Evolutionary conservation across 2,797 vertebrate genomes (phyloP).

Genomic region (Cygnus olor): DNA sequence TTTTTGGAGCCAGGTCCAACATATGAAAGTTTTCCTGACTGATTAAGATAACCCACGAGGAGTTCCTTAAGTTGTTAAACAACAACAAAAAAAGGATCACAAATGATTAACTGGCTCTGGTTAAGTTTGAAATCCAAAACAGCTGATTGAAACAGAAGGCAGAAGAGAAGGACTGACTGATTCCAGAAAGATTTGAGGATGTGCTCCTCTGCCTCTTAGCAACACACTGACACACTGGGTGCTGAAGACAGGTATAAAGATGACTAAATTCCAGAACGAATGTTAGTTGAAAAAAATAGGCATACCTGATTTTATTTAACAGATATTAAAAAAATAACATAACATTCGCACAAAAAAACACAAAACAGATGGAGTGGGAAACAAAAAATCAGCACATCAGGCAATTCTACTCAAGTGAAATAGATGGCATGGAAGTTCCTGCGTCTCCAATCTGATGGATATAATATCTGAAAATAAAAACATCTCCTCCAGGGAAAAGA

Average conservation of each 20-base stretch:
- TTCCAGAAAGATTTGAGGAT: not conserved
- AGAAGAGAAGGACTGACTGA: not conserved
- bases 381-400: not conserved
- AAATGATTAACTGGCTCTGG: not conserved
- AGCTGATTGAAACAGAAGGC: not conserved
- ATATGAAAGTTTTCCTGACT: not conserved
- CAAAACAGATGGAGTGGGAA: not conserved
- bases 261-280: not conserved
- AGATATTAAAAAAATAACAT: no score
- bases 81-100: not conserved
- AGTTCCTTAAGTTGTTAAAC: not conserved
- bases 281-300: not conserved
- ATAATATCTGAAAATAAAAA: conserved; percentile 12
- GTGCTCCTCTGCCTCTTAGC: not conserved
- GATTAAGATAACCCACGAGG: not conserved
- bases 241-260: not conserved
- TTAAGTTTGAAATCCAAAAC: conserved; percentile 5
- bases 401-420: conserved; percentile 8
- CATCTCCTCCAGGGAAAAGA: not conserved
- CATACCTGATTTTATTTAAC: not conserved
- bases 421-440: not conserved
- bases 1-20: not conserved
- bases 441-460: not conserved
- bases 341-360: not conserved
- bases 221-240: not conserved